phyloP scores from a whole-genome alignment of 2,113 vertebrate genomes.

The Terrapene triunguis region DNA sequence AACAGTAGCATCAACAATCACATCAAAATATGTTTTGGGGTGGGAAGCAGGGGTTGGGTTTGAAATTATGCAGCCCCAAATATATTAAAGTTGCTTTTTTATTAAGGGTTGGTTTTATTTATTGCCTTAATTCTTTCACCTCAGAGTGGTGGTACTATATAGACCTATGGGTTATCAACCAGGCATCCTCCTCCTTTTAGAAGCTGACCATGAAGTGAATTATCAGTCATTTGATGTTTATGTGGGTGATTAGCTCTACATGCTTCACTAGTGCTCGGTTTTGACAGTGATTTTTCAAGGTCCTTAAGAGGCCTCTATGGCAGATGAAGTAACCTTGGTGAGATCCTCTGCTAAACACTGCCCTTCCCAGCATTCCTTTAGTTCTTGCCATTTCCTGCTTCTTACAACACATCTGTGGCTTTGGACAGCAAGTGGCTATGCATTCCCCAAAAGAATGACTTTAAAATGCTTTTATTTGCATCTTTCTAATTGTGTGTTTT shows the following conservation, averaged over 20 bases:
- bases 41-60: constrained; percentile 15
- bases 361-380: constrained; percentile 63
- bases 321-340: constrained; percentile 31
- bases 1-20: not conserved
- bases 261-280: not conserved
- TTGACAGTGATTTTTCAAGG: constrained; percentile 11
- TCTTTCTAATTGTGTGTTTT: not conserved
- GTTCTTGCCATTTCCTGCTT: constrained; percentile 60
- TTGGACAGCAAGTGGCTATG: not conserved
- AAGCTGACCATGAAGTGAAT: not conserved
- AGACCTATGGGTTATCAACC: fast-evolving
- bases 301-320: constrained; percentile 3
- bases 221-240: not conserved
- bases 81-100: constrained; percentile 16
- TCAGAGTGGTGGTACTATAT: fast-evolving
- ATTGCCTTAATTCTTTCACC: not conserved
- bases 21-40: constrained; percentile 55
- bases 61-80: not conserved
- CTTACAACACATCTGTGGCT: constrained; percentile 9
- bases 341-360: not conserved
- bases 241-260: not conserved
- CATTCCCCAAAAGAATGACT: not conserved
- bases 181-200: not conserved
- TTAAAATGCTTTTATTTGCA: not conserved
- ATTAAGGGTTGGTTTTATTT: not conserved